Percentiles rank a stretch among this genome's conserved stretches.
phyloP scores from a whole-genome alignment of 2,888 invertebrate species.

The Drosophila mercatorum region DNA sequence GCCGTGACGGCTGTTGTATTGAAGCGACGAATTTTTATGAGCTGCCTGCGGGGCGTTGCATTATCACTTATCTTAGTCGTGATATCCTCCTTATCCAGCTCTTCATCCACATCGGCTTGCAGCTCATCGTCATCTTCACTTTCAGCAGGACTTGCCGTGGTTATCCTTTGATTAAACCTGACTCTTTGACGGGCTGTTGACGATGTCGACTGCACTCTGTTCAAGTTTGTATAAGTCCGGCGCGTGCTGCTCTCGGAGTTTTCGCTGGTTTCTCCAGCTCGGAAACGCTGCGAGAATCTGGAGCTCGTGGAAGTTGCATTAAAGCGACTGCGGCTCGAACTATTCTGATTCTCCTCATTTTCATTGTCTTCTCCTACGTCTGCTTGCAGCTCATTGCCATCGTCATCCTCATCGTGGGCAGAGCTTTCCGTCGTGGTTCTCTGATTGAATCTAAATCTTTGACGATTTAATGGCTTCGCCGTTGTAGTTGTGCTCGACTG shows the following conservation, averaged over 20 bases:
- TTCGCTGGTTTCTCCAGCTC: neutral
- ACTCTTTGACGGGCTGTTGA: neutral
- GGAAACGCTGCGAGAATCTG: neutral
- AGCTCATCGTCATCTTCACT: slow-evolving; percentile 3
- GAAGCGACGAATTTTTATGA: neutral
- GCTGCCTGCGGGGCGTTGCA: slow-evolving; percentile 4
- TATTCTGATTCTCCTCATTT: neutral
- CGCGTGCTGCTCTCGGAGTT: neutral
- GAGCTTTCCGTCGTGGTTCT: slow-evolving; percentile 3
- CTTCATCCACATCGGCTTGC: slow-evolving; percentile 41
- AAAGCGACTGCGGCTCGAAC: slow-evolving; percentile 15
- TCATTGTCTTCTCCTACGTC: slow-evolving; percentile 40
- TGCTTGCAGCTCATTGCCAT: slow-evolving; percentile 36
- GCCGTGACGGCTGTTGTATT: slow-evolving; percentile 7
- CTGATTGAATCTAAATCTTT: slow-evolving; percentile 25
- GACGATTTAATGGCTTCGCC: slow-evolving; percentile 6
- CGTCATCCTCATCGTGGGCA: neutral
- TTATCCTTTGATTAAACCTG: slow-evolving; percentile 23
- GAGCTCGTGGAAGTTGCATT: slow-evolving; percentile 10
- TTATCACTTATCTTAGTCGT: neutral
- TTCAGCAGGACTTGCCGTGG: slow-evolving; percentile 6
- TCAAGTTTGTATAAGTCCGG: neutral
- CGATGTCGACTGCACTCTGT: neutral
- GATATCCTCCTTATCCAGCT: neutral
- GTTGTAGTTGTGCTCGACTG: neutral